Conservation (phyloP, 2,113 vertebrate genomes). For the Herpetotheres cachinnans region DNA sequence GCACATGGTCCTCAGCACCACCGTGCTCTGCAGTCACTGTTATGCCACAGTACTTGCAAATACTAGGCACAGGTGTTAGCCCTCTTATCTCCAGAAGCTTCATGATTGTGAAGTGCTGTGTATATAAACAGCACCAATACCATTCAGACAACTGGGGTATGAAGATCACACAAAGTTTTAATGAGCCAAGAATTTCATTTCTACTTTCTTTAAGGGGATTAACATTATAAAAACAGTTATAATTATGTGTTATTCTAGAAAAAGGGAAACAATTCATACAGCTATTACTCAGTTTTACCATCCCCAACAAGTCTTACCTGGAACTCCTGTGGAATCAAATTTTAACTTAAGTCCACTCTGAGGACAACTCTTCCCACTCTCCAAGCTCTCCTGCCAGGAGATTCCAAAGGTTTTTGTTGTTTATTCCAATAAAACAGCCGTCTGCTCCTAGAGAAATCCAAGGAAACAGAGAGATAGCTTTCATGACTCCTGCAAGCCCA, state of each 20-base stretch:
- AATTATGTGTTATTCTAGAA: not conserved
- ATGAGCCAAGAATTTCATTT: not conserved
- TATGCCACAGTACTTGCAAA: not conserved
- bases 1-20: rapidly evolving
- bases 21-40: not conserved
- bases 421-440: not conserved
- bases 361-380: not conserved
- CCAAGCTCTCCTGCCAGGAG: not conserved
- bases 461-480: not conserved
- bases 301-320: rapidly evolving
- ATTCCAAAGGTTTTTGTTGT: not conserved
- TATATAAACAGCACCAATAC: not conserved
- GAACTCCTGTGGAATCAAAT: not conserved
- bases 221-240: not conserved
- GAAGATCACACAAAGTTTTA: not conserved
- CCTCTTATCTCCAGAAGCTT: not conserved
- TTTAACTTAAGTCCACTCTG: rapidly evolving
- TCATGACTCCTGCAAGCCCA: not conserved
- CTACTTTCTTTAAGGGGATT: not conserved
- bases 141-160: rapidly evolving
- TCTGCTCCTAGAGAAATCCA: not conserved
- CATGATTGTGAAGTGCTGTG: rapidly evolving
- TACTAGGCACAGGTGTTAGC: not conserved
- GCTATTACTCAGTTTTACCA: not conserved
- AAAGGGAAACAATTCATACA: not conserved